A percentile compares a stretch with the other conserved stretches of the same genome.
Conservation (phyloP, 2,888 invertebrate species). For the Criorhina ranunculi region DNA sequence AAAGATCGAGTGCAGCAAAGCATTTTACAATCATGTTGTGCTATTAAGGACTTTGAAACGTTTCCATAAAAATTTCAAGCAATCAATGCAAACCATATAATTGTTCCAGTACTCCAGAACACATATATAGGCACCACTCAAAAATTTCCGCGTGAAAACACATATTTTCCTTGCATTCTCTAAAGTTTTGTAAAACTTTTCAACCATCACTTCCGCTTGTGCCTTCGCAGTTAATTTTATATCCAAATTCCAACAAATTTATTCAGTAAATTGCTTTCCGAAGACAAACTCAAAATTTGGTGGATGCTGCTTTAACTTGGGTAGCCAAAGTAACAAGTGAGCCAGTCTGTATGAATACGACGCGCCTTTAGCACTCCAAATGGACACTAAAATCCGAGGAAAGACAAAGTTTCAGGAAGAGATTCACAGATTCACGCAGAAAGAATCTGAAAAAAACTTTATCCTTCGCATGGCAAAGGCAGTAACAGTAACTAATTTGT, state of each 20-base stretch:
- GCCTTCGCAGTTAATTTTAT: slow-evolving; percentile 20
- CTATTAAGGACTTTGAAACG: too few species aligned
- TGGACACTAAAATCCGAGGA: slow-evolving; percentile 37
- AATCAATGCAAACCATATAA: slow-evolving; percentile 1
- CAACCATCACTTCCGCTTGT: slow-evolving; percentile 5
- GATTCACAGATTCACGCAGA: slow-evolving; percentile 57
- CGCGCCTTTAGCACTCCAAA: slow-evolving; percentile 13
- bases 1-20: too few species aligned
- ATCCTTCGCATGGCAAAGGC: slow-evolving; percentile 25
- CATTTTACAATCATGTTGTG: too few species aligned
- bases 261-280: slow-evolving; percentile 52
- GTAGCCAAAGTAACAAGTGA: slow-evolving; percentile 30
- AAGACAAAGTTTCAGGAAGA: slow-evolving; percentile 39
- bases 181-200: slow-evolving; percentile 36
- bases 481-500: slow-evolving; percentile 52
- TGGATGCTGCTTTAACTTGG: slow-evolving; percentile 11
- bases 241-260: slow-evolving; percentile 38
- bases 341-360: not conserved
- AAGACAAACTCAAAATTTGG: slow-evolving; percentile 29
- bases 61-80: too few species aligned
- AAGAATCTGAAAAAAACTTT: slow-evolving; percentile 54
- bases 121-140: not conserved
- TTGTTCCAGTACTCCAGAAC: not conserved
- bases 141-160: slow-evolving; percentile 32
- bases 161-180: slow-evolving; percentile 11